Conservation (phyloP, 2,797 vertebrate species). For the Trachurus trachurus region DNA sequence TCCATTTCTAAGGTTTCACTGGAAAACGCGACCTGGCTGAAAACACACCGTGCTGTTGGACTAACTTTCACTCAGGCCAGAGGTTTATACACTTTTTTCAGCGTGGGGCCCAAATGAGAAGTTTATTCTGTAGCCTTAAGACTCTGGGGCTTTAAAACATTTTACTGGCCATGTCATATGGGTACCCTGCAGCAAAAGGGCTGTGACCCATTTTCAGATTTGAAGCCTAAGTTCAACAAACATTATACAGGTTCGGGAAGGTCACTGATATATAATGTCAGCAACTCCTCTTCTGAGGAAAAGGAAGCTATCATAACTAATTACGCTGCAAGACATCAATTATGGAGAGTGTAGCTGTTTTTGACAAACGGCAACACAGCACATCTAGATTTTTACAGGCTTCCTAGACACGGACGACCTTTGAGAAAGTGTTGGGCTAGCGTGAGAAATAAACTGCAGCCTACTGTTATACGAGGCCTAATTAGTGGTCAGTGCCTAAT, state of each 20-base stretch:
- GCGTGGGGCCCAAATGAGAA: conserved; percentile 55
- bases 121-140: conserved; percentile 63
- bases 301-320: conserved; percentile 31
- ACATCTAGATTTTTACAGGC: conserved; percentile 62
- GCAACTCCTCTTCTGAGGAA: background rate
- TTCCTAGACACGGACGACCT: conserved; percentile 40
- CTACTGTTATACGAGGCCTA: conserved; percentile 72
- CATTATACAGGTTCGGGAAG: conserved; percentile 41
- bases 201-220: conserved; percentile 57
- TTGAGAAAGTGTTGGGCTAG: conserved; percentile 60
- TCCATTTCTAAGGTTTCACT: conserved; percentile 71
- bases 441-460: conserved; percentile 74
- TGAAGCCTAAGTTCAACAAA: conserved; percentile 55
- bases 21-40: conserved; percentile 68
- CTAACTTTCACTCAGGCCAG: conserved; percentile 40
- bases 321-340: conserved; percentile 25
- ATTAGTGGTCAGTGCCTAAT: conserved; percentile 75
- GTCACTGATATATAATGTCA: conserved; percentile 51
- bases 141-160: conserved; percentile 67
- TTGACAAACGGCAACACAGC: conserved; percentile 44
- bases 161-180: conserved; percentile 66
- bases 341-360: conserved; percentile 38
- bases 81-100: conserved; percentile 51
- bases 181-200: conserved; percentile 61
- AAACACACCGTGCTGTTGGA: conserved; percentile 48